Percentiles rank a stretch among this genome's conserved stretches.
These are phyloP conservation scores for Protonibea diacanthus DNA, from an alignment of 2,797 vertebrate species.

Conservation along the genomic window DNA sequence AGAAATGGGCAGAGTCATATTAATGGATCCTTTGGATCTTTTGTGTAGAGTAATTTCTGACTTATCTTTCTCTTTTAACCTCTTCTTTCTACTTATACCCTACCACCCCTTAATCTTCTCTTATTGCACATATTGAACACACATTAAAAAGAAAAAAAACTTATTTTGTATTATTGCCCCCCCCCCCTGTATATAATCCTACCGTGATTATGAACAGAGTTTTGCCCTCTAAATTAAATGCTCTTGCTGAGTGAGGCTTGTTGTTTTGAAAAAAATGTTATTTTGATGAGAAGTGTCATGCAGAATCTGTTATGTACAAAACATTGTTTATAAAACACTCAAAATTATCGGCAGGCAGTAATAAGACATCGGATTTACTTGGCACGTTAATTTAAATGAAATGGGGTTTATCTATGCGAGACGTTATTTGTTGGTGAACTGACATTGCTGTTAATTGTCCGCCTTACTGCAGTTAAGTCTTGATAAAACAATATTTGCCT, in stretches of 20 bases:
- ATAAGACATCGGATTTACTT: conserved; percentile 71
- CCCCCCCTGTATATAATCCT: conserved; percentile 55
- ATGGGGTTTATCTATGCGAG: conserved; percentile 69
- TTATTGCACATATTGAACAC: conserved; percentile 33
- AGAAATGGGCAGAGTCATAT: conserved; percentile 69
- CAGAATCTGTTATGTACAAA: conserved; percentile 64
- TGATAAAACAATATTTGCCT: conserved; percentile 55
- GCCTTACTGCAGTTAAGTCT: conserved; percentile 60
- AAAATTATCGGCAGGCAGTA: conserved; percentile 67
- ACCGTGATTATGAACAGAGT: conserved; percentile 54
- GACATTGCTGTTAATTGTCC: conserved; percentile 65
- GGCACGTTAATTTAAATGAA: conserved; percentile 66
- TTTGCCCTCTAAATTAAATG: conserved; percentile 72
- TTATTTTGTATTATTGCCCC: conserved; percentile 25
- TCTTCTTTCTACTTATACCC: conserved; percentile 23
- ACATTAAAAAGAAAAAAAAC: neutral
- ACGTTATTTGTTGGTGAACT: conserved; percentile 68
- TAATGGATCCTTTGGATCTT: conserved; percentile 73
- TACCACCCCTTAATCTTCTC: conserved; percentile 20
- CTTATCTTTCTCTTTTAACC: conserved; percentile 66
- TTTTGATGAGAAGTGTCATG: conserved; percentile 62
- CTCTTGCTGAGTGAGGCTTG: conserved; percentile 40
- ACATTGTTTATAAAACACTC: conserved; percentile 72
- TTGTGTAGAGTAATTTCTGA: conserved; percentile 77
- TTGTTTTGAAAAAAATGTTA: conserved; percentile 66